Conservation (phyloP, 2,888 invertebrate genomes). For the Bruchidius siliquastri region DNA sequence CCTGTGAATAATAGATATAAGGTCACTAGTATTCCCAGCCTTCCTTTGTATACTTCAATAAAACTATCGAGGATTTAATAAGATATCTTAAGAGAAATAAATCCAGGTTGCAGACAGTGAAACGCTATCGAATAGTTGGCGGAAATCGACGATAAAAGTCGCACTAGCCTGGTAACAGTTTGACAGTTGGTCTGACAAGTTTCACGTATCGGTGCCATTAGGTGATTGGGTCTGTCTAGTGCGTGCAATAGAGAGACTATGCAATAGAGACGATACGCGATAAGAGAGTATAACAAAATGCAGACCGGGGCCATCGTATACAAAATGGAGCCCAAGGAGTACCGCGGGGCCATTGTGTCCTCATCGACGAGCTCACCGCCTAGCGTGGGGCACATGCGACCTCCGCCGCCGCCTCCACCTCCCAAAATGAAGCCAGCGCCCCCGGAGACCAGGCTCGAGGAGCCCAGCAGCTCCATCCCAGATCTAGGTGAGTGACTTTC, state of each 20-base stretch:
- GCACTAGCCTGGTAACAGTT: background rate
- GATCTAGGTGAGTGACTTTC: conserved; percentile 85
- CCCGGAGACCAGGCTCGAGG: conserved; percentile 56
- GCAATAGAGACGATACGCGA: conserved; percentile 6
- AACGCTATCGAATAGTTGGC: background rate
- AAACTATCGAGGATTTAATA: too few relatives aligned
- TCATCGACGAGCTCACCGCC: conserved; percentile 39
- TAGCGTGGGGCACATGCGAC: conserved; percentile 41
- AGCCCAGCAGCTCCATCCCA: conserved; percentile 83
- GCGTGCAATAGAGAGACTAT: conserved; percentile 11
- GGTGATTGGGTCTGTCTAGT: background rate
- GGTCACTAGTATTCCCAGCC: too few relatives aligned
- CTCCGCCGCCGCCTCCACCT: conserved; percentile 51
- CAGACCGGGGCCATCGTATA: conserved; percentile 54
- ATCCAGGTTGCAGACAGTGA: background rate
- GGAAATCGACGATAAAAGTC: background rate
- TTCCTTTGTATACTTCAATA: too few relatives aligned
- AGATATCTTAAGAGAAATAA: too few relatives aligned
- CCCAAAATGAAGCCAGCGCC: conserved; percentile 34
- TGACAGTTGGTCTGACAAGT: background rate
- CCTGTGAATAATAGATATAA: too few relatives aligned
- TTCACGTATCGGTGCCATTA: background rate
- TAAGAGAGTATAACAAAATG: conserved; percentile 47
- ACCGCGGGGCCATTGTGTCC: conserved; percentile 41
- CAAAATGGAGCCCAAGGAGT: conserved; percentile 42